Conservation (phyloP, 2,888 invertebrate genomes). For the Cistogaster globosa region DNA sequence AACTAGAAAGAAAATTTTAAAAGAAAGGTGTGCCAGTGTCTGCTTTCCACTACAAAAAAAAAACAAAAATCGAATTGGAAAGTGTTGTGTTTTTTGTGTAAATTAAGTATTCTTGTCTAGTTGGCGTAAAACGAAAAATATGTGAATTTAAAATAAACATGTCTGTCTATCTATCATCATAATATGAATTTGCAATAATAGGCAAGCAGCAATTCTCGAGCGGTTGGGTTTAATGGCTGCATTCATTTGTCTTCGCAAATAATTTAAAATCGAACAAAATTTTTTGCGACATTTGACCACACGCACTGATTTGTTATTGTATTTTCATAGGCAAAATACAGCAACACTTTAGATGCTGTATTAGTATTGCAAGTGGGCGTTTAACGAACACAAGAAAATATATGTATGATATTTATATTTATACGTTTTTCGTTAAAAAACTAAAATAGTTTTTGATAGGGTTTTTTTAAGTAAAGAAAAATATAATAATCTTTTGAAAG, state of each 20-base stretch:
- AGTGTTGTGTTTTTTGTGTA: slow-evolving; percentile 54
- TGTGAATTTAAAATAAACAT: slow-evolving; percentile 41
- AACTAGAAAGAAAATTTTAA: slow-evolving; percentile 44
- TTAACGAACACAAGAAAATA: slow-evolving; percentile 8
- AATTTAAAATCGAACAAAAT: slow-evolving; percentile 10
- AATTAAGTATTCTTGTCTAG: slow-evolving; percentile 69
- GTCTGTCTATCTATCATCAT: background rate
- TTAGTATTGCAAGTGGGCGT: slow-evolving; percentile 62
- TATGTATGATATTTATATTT: slow-evolving; percentile 15
- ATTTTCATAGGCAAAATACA: slow-evolving; percentile 8
- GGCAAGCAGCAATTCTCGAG: slow-evolving; percentile 33
- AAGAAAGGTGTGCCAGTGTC: slow-evolving; percentile 71
- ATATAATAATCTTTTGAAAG: background rate
- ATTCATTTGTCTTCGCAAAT: background rate
- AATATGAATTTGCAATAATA: slow-evolving; percentile 37
- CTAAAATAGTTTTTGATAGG: slow-evolving; percentile 16
- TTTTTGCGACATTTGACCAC: slow-evolving; percentile 54
- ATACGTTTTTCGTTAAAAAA: background rate
- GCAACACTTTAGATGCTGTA: slow-evolving; percentile 30
- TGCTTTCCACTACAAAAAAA: slow-evolving; percentile 49
- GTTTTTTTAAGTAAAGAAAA: slow-evolving; percentile 20
- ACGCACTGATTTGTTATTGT: slow-evolving; percentile 52
- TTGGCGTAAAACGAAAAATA: slow-evolving; percentile 63
- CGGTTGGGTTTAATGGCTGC: slow-evolving; percentile 15
- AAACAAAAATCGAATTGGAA: slow-evolving; percentile 68